Conservation (phyloP, 2,113 vertebrate genomes). For the Elephas maximus region DNA sequence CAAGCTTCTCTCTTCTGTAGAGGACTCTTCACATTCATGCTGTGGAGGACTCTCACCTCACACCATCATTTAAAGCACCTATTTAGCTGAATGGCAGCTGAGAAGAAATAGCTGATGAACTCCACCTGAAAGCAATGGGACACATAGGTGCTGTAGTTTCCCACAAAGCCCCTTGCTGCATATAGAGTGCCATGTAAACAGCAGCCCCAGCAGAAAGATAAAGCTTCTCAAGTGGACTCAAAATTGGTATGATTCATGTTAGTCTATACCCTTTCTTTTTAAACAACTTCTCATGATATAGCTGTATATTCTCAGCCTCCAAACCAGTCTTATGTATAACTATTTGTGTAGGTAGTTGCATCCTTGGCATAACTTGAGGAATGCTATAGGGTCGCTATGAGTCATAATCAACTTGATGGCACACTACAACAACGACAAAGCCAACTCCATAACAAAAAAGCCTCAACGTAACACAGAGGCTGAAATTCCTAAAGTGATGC, state of each 20-base stretch:
- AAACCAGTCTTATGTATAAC: neutral
- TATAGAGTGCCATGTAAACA: neutral
- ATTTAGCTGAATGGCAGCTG: neutral
- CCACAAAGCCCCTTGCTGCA: neutral
- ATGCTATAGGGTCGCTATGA: too few species aligned
- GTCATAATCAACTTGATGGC: too few species aligned
- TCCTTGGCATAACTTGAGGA: neutral
- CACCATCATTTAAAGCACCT: neutral
- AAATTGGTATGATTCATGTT: neutral
- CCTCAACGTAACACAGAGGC: neutral
- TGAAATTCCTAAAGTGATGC: neutral
- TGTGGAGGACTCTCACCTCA: neutral
- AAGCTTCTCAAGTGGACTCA: neutral
- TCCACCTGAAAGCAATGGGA: accelerated
- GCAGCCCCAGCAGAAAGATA: neutral
- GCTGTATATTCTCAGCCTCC: neutral
- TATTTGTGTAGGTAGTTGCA: neutral
- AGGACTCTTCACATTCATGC: neutral
- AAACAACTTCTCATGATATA: neutral
- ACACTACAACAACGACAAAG: neutral
- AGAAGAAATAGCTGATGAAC: neutral
- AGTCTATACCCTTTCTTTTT: neutral
- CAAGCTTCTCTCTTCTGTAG: neutral
- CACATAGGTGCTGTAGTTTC: neutral
- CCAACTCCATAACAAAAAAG: neutral